Evolutionary conservation across 2,113 vertebrate genomes (phyloP).

Genomic region (Synchiropus splendidus): DNA sequence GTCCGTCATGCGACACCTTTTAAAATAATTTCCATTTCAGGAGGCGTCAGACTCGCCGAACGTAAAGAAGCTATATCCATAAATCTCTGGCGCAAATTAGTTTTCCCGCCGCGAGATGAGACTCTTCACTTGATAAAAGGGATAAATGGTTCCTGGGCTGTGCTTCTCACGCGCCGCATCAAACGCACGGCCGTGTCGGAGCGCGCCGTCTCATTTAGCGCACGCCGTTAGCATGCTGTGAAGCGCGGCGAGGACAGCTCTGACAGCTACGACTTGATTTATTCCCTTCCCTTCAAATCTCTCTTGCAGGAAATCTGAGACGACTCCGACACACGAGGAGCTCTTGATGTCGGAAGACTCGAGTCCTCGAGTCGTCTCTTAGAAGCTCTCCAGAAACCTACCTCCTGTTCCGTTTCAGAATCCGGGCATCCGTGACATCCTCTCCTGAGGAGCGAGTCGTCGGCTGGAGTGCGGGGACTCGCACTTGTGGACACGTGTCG

Average conservation of each 20-base stretch:
- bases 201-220: conserved; percentile 28
- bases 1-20: conserved; percentile 13
- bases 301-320: not conserved
- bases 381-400: too few relatives aligned
- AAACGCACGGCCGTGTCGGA: conserved; percentile 20
- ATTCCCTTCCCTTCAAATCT: conserved; percentile 37
- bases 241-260: conserved; percentile 25
- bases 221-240: conserved; percentile 23
- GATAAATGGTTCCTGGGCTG: conserved; percentile 23
- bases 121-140: conserved; percentile 21
- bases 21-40: conserved; percentile 22
- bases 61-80: conserved; percentile 14
- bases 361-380: too few relatives aligned
- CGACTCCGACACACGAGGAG: too few relatives aligned
- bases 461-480: conserved; percentile 25
- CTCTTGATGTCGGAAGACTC: too few relatives aligned
- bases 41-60: conserved; percentile 14
- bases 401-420: conserved; percentile 14
- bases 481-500: too few relatives aligned
- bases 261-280: conserved; percentile 41
- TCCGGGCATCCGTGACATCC: conserved; percentile 5
- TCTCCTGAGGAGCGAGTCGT: conserved; percentile 12
- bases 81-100: conserved; percentile 19
- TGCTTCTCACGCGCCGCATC: conserved; percentile 22
- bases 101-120: conserved; percentile 8